Percentiles rank a stretch among this genome's conserved stretches.
Evolutionary conservation across 1,140 invertebrate species (phyloP).

Genomic region (Linepithema humile): DNA sequence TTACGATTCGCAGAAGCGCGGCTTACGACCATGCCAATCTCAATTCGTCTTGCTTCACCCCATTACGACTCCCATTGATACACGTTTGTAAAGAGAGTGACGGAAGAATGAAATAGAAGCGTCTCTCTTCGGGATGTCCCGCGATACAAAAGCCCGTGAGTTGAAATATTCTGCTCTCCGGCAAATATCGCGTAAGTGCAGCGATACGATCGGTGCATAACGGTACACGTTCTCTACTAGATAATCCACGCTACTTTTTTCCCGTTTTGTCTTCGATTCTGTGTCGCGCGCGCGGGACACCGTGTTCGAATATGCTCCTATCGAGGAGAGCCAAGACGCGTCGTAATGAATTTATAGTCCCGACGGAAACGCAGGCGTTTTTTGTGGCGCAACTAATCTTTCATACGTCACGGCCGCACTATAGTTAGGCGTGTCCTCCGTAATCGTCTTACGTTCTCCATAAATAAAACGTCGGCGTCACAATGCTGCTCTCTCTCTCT

Average conservation of each 20-base stretch:
- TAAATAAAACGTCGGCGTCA: conserved; percentile 35
- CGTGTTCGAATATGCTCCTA: background rate
- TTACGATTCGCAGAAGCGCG: background rate
- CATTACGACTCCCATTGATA: too few relatives aligned
- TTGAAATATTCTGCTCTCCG: conserved; percentile 22
- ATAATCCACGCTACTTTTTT: conserved; percentile 23
- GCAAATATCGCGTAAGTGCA: conserved; percentile 47
- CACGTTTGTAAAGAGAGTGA: too few relatives aligned
- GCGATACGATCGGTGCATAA: conserved; percentile 37
- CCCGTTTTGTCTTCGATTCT: background rate
- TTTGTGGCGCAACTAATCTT: conserved; percentile 43
- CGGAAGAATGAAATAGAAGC: too few relatives aligned
- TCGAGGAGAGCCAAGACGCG: conserved; percentile 15
- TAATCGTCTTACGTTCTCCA: conserved; percentile 43
- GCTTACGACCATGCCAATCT: background rate
- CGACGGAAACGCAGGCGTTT: conserved; percentile 54
- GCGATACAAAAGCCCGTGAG: conserved; percentile 1
- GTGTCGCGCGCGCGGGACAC: background rate
- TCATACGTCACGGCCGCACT: conserved; percentile 7
- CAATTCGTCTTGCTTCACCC: too few relatives aligned
- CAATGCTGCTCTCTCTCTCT: background rate
- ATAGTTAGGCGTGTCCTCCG: conserved; percentile 17
- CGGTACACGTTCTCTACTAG: conserved; percentile 1
- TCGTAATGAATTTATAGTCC: conserved; percentile 53
- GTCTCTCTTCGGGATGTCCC: too few relatives aligned